Base-by-base conservation (phyloP, 2,888 invertebrate genomes). In the Tinea pellionella region DNA sequence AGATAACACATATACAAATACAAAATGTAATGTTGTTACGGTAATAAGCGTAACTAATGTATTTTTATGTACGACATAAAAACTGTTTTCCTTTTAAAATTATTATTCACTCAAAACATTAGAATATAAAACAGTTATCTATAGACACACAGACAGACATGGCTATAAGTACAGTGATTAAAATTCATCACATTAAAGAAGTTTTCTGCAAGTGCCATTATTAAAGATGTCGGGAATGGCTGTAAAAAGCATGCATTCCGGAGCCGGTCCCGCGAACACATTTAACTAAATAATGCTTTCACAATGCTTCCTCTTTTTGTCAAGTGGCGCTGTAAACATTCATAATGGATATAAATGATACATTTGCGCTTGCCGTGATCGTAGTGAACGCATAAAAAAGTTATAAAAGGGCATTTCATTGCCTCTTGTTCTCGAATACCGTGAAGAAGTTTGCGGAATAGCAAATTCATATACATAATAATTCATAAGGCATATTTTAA, bases 301-400 rank as follows among this genome's bases (percentile, higher is more conserved):
- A 64, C 62, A 72, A 71, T 65, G 62, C 64, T 64, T 63, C 60
- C 62, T 64, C 63, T 70, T 75, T 70, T 69, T 70, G 68, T 63
- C 61, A 65, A 68, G 63, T 63, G 63, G 60, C 62, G 65, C 64
- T 64, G 72, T 69, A 68, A 69, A 72, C 68, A 70, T 69, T 62
- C 62, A 62, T 61, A 61, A 61, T 61, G 60, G 69, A 66, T 74
- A 75, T 75, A 72, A 73, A 77, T 71, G 75, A 73, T 72, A 75
- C 72, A 74, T 76, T 77, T 73, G 70, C 68, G 69, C 71, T 71
- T 67, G 68, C 66, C 66, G 68, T 69, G 68, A 72, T 68, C 70
- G 67, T 69, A 72, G 68, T 68, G 65, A 64, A 65, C 67, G 69
- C 64, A 67, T 71, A 74, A 75, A 73, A 76, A 75, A 68, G 53